These are phyloP conservation scores for Phoenicopterus ruber DNA, from an alignment of 2,113 vertebrate species.

Conservation along the genomic window DNA sequence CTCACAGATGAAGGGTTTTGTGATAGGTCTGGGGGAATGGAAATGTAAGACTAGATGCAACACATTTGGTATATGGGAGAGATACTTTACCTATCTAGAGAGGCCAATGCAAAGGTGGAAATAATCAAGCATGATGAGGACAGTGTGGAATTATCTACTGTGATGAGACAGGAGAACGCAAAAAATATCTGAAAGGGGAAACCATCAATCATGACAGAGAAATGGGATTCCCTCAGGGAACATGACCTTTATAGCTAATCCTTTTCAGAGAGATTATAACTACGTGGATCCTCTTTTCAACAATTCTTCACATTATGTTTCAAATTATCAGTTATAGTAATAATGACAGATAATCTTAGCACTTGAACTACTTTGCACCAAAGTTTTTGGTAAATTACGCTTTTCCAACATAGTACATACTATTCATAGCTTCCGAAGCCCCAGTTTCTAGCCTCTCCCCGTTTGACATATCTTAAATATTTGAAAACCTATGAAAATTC, in stretches of 20 bases:
- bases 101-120: background rate
- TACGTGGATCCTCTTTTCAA: background rate
- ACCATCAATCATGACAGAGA: background rate
- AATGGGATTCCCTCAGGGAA: background rate
- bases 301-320: background rate
- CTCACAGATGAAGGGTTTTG: background rate
- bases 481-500: background rate
- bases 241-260: background rate
- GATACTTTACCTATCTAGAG: background rate
- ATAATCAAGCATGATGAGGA: background rate
- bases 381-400: background rate
- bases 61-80: background rate
- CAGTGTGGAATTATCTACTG: background rate
- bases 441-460: background rate
- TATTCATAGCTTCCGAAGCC: background rate
- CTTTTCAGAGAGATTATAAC: background rate
- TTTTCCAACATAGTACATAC: background rate
- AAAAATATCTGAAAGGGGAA: background rate
- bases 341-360: background rate
- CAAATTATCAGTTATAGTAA: background rate
- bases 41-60: background rate
- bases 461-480: background rate
- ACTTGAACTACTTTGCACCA: background rate
- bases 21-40: background rate
- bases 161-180: background rate